Evolutionary conservation across 2,113 vertebrate species (phyloP), one percentile per base, ranked within the genome.

Genomic region (Silurus asotus): DNA sequence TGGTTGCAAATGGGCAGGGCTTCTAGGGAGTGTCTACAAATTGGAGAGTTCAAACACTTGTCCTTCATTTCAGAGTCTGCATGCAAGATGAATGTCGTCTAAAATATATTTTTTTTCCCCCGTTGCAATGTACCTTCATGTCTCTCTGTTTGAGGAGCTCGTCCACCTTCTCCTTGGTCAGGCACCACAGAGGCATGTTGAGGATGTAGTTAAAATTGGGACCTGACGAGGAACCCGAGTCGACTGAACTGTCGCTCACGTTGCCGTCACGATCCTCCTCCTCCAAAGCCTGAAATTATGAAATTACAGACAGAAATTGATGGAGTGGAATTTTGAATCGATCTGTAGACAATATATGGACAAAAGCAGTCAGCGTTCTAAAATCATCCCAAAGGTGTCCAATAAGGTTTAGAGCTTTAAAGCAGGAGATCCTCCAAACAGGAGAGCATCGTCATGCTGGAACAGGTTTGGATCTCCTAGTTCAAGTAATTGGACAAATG

Each of bases 151-250:
- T 98, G 84, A 99, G 96, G 87, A 99, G 93, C 65, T 98, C 97
- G 6, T 99, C 97, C 92, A 99, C 98, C 90, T 96, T 99, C 95
- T 99, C 98, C 94, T 99, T 99, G 5, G 96, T 96, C 91, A 99
- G 95, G 91, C 96, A 99, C 98, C 98, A 99, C 51, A 99, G 94
- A 87, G 97, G 96, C 98, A 99, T 99, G 93, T 97, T 98, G 92
- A 99, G 96, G 92, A 99, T 98, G 92, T 99, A 99, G 93, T 99
- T 99, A 93, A 98, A 99, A 93, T 99, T 97, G 13, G 98, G 98
- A 75, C 97, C 98, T 51, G 97, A 95, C 4, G 95, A 91, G 83
- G 96, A 94, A 88, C 96, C 96, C 0, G 96, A 98, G 89, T 96
- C 95, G 65, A 96, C 91, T 0, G 97, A 99, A 93, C 93, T 88